A percentile compares a stretch with the other conserved stretches of the same genome.
These are phyloP conservation scores for Gymnorhina tibicen DNA, from an alignment of 2,113 vertebrate species.

Conservation along the genomic window DNA sequence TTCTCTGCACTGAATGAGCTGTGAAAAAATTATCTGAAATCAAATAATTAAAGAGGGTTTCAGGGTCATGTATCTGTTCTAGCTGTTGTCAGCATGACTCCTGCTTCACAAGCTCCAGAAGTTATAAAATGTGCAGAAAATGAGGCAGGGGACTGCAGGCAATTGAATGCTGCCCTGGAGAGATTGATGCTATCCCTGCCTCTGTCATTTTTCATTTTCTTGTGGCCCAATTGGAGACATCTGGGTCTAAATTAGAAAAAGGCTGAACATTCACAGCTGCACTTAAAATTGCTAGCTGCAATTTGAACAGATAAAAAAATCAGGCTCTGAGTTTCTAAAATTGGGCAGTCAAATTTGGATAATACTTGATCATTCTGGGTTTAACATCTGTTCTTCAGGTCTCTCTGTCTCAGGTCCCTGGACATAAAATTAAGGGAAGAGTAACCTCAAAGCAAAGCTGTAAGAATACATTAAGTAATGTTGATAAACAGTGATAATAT, in stretches of 20 bases:
- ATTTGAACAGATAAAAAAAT: neutral
- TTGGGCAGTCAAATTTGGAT: neutral
- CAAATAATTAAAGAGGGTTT: neutral
- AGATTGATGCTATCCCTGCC: neutral
- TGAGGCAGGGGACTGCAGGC: neutral
- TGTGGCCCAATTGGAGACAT: neutral
- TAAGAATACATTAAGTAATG: neutral
- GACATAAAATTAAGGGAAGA: neutral
- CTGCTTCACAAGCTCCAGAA: neutral
- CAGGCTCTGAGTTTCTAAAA: neutral
- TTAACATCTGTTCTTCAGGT: neutral
- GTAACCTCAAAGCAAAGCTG: neutral
- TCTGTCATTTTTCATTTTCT: constrained; percentile 26
- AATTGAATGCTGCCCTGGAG: constrained; percentile 1
- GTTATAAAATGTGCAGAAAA: neutral
- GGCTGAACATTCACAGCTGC: constrained; percentile 20
- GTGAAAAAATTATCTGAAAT: neutral
- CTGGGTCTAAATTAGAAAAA: constrained; percentile 20
- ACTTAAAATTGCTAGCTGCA: neutral
- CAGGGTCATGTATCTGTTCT: neutral
- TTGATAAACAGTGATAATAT: neutral
- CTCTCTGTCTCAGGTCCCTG: neutral
- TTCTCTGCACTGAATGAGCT: neutral
- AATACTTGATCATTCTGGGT: neutral
- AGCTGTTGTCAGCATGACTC: neutral